Evolutionary conservation across 2,113 vertebrate genomes (phyloP), one percentile per base, ranked within the genome.

Genomic region (Xiphias gladius): DNA sequence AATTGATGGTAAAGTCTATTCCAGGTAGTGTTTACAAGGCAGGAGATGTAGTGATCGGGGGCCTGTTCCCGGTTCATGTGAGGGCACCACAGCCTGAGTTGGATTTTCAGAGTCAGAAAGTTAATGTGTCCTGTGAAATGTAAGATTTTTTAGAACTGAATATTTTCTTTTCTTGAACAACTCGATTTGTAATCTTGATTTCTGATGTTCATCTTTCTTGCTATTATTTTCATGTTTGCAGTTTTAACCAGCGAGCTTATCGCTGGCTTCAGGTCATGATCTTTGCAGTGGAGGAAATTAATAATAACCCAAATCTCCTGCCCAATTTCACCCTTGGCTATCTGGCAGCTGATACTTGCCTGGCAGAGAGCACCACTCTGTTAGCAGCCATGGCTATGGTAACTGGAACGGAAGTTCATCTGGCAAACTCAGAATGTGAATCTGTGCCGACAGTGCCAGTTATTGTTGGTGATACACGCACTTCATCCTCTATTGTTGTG

Each of bases 261-360:
- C 78, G 82, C 50, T 92, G 83, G 90, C 76, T 93, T 32, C 85
- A 89, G 84, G 88, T 86, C 1, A 83, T 89, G 84, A 88, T 90
- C 52, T 95, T 92, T 65, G 67, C 86, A 35, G 88, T 91, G 72
- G 89, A 94, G 69, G 88, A 94, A 90, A 93, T 94, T 24, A 93
- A 93, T 74, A 82, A 67, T 55, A 89, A 84, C 55, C 64, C 85
- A 50, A 26, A 24, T 57, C 69, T 91, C 62, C 82, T 94, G 39
- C 82, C 88, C 14, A 93, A 64, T 28, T 26, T 94, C 35, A 92
- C 89, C 16, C 78, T 92, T 62, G 80, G 89, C 48, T 95, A 91
- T 57, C 74, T 84, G 76, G 85, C 90, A 66, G 86, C 90, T 46
- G 93, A 95, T 77, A 88, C 90, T n/a, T 94, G 91, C 77, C 79